These are phyloP conservation scores for Hapalemur alaotrensis DNA, from an alignment of 2,797 vertebrate genomes.

Conservation along the genomic window DNA sequence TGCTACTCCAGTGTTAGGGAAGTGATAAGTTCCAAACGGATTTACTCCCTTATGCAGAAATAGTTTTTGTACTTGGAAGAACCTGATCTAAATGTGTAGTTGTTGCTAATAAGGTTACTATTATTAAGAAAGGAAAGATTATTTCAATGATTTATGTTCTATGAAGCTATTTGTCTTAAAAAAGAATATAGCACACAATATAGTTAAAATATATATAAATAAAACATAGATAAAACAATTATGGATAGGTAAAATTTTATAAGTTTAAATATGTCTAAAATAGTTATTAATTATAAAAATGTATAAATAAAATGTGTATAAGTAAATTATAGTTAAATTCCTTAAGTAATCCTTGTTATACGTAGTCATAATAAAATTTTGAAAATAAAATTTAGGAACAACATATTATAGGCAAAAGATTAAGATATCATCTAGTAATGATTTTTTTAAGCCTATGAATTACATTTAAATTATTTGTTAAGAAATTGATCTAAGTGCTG, in stretches of 20 bases:
- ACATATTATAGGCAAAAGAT: not conserved
- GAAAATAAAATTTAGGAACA: not conserved
- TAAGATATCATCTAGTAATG: not conserved
- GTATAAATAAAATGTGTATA: not conserved
- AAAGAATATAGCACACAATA: not conserved
- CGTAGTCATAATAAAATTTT: constrained; percentile 16
- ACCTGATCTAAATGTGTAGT: not conserved
- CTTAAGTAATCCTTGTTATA: not conserved
- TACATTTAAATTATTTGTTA: not conserved
- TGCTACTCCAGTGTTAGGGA: not conserved
- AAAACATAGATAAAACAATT: not conserved
- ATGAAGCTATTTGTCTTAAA: not conserved
- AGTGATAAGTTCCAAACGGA: not conserved
- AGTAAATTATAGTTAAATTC: not conserved
- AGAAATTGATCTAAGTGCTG: not conserved
- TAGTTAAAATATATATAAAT: not conserved
- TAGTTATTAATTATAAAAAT: not conserved
- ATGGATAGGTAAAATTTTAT: not conserved
- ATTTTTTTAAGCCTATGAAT: not conserved
- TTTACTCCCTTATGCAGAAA: not conserved
- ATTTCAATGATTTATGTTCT: not conserved
- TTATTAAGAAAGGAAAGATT: not conserved
- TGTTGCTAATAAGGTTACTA: not conserved
- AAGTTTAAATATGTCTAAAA: not conserved
- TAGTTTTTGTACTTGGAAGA: not conserved